A percentile compares a stretch with the other conserved stretches of the same genome.
These are phyloP conservation scores for Silvanus unidentatus DNA, from an alignment of 2,888 invertebrate genomes.

Conservation along the genomic window DNA sequence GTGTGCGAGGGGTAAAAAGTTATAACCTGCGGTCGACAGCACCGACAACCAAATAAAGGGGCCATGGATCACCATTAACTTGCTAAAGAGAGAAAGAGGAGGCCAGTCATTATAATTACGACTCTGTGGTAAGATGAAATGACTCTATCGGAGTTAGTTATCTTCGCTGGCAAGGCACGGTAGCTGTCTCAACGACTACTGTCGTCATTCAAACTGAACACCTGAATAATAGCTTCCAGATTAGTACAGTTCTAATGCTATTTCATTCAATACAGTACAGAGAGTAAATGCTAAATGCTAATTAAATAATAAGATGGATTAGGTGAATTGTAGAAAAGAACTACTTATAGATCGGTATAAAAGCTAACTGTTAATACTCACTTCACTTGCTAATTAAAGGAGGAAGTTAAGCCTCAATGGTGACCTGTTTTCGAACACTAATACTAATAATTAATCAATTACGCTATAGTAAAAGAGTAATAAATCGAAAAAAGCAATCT, in stretches of 20 bases:
- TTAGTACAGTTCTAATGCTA: conserved; percentile 9
- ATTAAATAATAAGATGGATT: too few relatives aligned
- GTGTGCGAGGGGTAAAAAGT: conserved; percentile 3
- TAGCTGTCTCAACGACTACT: conserved; percentile 16
- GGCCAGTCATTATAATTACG: conserved; percentile 33
- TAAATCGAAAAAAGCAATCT: too few relatives aligned
- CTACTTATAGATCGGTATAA: too few relatives aligned
- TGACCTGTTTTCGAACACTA: too few relatives aligned
- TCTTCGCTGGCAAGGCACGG: conserved; percentile 15
- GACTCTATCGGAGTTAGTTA: conserved; percentile 28
- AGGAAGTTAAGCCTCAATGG: too few relatives aligned
- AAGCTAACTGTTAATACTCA: too few relatives aligned
- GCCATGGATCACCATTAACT: conserved; percentile 31
- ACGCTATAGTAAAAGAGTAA: too few relatives aligned
- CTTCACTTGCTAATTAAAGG: too few relatives aligned
- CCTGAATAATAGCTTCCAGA: conserved; percentile 13
- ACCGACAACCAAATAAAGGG: conserved; percentile 8
- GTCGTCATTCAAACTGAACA: conserved; percentile 14
- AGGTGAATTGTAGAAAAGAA: too few relatives aligned
- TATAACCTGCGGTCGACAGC: conserved; percentile 7
- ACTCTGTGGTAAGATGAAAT: conserved; percentile 27
- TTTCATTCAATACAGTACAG: conserved; percentile 1
- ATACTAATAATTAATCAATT: too few relatives aligned
- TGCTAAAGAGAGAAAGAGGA: conserved; percentile 13
- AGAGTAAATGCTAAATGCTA: too few relatives aligned